Evolutionary conservation across 2,797 vertebrate species (phyloP).

Genomic region (Eulemur albifrons): DNA sequence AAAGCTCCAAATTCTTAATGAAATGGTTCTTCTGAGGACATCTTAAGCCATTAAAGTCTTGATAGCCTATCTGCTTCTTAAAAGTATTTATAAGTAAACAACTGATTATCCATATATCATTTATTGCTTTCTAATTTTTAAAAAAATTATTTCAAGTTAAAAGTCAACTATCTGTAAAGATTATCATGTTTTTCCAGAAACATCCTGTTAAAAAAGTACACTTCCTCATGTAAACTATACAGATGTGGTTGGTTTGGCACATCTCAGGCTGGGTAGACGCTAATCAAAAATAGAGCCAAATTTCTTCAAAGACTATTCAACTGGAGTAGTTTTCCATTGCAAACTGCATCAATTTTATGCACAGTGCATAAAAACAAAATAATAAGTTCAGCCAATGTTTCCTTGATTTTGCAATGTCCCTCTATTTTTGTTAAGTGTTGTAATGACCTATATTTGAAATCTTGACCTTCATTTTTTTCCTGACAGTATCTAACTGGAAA

Average conservation of each 20-base stretch:
- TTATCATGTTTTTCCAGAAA: conserved; percentile 23
- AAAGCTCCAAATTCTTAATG: not conserved
- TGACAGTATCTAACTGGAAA: not conserved
- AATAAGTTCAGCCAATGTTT: conserved; percentile 28
- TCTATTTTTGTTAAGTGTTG: not conserved
- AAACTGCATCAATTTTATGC: not conserved
- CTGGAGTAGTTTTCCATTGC: conserved; percentile 19
- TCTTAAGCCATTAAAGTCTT: not conserved
- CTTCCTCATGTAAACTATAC: conserved; percentile 17
- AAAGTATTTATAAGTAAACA: not conserved
- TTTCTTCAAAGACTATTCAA: conserved; percentile 21
- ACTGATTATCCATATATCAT: not conserved
- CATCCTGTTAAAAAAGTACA: not conserved
- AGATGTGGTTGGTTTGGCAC: conserved; percentile 31
- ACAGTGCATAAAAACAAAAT: not conserved
- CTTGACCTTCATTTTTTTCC: not conserved
- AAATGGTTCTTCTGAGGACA: not conserved
- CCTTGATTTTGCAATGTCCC: not conserved
- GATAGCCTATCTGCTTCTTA: not conserved
- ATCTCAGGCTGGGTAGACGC: not conserved
- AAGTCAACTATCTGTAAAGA: not conserved
- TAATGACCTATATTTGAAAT: conserved; percentile 17
- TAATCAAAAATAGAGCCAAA: conserved; percentile 11
- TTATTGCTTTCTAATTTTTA: not conserved
- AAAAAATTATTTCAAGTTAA: not conserved